Percentiles rank a stretch among this genome's conserved stretches.
Evolutionary conservation across 2,113 vertebrate genomes (phyloP).

Genomic region (Thymallus thymallus): DNA sequence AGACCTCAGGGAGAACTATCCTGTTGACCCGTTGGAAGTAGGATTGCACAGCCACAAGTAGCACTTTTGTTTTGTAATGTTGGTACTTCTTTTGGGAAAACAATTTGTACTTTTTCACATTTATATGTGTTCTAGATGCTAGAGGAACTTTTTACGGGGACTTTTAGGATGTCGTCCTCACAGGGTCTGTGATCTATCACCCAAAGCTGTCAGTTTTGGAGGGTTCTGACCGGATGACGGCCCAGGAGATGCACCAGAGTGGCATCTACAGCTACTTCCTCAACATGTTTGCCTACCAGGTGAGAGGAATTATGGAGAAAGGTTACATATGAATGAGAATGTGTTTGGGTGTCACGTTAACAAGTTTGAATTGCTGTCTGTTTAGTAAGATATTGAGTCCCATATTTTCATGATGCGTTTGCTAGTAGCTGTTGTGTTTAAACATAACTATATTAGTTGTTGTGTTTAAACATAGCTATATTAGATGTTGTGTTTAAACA

Average conservation of each 20-base stretch:
- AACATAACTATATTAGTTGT: no score
- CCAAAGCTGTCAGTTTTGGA: slow-evolving; percentile 9
- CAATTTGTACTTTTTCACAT: not conserved
- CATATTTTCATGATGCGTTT: no score
- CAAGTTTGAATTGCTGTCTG: no score
- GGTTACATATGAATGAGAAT: not conserved
- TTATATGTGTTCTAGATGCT: not conserved
- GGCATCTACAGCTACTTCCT: slow-evolving; percentile 71
- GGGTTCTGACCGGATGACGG: slow-evolving; percentile 55
- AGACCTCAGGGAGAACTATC: not conserved
- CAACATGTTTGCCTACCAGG: slow-evolving; percentile 79
- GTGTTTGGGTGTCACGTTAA: no score
- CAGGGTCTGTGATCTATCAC: slow-evolving; percentile 17
- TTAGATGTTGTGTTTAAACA: no score
- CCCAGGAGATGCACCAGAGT: slow-evolving; percentile 60
- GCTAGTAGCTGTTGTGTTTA: no score
- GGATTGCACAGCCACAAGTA: slow-evolving; percentile 8
- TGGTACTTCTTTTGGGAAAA: not conserved
- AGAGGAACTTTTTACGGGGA: slow-evolving; percentile 7
- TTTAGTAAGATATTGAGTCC: no score
- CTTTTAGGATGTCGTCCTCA: slow-evolving; percentile 48
- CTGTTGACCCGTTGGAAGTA: slow-evolving; percentile 5
- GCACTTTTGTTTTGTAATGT: not conserved
- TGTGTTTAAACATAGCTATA: no score
- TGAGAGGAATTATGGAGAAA: slow-evolving; percentile 47